Percentiles rank a stretch among this genome's conserved stretches.
Evolutionary conservation across 2,797 vertebrate genomes (phyloP).

Genomic region (Coilia nasus): DNA sequence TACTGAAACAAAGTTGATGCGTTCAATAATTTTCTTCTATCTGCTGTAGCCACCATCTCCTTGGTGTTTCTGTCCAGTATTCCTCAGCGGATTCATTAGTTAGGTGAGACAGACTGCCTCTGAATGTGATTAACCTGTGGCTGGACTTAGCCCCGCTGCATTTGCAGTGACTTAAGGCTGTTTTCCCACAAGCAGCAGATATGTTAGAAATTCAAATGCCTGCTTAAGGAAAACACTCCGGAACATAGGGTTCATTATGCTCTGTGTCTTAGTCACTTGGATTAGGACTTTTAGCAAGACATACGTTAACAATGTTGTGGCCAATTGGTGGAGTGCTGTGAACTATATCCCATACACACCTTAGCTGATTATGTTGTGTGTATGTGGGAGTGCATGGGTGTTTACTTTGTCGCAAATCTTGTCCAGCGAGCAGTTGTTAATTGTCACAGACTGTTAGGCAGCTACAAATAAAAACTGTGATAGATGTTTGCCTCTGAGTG

Average conservation of each 20-base stretch:
- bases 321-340: slow-evolving; percentile 26
- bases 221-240: neutral
- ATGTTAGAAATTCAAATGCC: slow-evolving; percentile 7
- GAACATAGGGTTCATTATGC: slow-evolving; percentile 1
- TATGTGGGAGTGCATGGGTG: neutral
- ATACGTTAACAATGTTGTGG: slow-evolving; percentile 13
- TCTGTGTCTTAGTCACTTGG: neutral
- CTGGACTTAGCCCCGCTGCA: neutral
- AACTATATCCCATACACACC: slow-evolving; percentile 11
- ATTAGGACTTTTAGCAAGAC: slow-evolving; percentile 4
- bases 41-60: neutral
- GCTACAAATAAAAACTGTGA: slow-evolving; percentile 22
- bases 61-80: neutral
- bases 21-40: no score
- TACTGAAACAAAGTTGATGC: no score
- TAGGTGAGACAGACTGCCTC: neutral
- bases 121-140: neutral
- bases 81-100: neutral
- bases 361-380: slow-evolving; percentile 14
- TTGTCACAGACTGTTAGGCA: slow-evolving; percentile 1
- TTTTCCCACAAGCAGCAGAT: neutral
- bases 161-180: neutral
- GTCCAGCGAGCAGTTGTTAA: slow-evolving; percentile 7
- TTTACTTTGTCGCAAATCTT: neutral
- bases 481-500: slow-evolving; percentile 52